These are phyloP conservation scores for Platypus cylindrus DNA, from an alignment of 2,888 invertebrate genomes.

Conservation along the genomic window DNA sequence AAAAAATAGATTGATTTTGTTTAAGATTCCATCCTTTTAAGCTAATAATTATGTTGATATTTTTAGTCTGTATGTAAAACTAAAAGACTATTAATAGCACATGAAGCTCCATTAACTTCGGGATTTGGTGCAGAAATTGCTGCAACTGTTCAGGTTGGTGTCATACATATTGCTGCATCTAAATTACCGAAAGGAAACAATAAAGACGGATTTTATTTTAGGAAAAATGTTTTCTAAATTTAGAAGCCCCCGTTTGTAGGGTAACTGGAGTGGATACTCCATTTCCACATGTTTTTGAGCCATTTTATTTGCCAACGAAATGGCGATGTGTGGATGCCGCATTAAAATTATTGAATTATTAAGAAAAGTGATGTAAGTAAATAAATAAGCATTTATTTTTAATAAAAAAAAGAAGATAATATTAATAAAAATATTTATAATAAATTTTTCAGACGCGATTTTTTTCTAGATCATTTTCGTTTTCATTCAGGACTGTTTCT, in stretches of 20 bases:
- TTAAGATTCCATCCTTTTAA: background rate
- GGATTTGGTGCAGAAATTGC: slow-evolving; percentile 96
- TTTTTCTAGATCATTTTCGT: too few relatives aligned
- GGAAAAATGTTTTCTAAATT: slow-evolving; percentile 86
- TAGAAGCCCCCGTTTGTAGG: slow-evolving; percentile 84
- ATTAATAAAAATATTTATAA: too few relatives aligned
- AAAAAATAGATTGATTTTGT: too few relatives aligned
- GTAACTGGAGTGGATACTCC: slow-evolving; percentile 96
- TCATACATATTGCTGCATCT: background rate
- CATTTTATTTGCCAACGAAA: slow-evolving; percentile 90
- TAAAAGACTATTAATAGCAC: slow-evolving; percentile 78
- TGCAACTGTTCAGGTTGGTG: slow-evolving; percentile 73
- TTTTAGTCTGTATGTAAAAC: slow-evolving; percentile 88
- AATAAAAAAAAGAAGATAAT: too few relatives aligned
- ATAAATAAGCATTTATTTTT: too few relatives aligned
- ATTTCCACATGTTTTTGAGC: slow-evolving; percentile 92
- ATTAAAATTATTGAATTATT: slow-evolving; percentile 61
- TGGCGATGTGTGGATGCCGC: slow-evolving; percentile 82
- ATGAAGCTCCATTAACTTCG: slow-evolving; percentile 90
- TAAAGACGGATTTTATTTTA: slow-evolving; percentile 32
- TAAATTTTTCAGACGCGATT: too few relatives aligned
- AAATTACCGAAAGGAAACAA: background rate
- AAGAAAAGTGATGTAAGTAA: too few relatives aligned
- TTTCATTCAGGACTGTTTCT: slow-evolving; percentile 8
- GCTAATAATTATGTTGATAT: slow-evolving; percentile 2